Percentiles rank a stretch among this genome's conserved stretches.
These are phyloP conservation scores for Boleophthalmus pectinirostris DNA, from an alignment of 2,113 vertebrate genomes.

Conservation along the genomic window DNA sequence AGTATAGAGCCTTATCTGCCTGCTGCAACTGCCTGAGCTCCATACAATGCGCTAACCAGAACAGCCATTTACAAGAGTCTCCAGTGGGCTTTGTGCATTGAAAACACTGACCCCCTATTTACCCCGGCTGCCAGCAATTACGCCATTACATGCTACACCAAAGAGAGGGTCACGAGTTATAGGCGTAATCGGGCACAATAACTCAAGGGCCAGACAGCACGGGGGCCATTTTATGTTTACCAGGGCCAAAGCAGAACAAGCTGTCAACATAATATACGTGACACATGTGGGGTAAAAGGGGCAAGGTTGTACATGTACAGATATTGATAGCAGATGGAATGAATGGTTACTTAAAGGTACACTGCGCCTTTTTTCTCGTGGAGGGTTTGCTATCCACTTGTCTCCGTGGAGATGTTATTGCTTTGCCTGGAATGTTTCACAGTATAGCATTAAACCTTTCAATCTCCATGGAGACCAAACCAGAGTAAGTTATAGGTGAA, in stretches of 20 bases:
- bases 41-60: slow-evolving; percentile 51
- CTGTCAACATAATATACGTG: slow-evolving; percentile 28
- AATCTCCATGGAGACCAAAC: too few relatives aligned
- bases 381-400: too few relatives aligned
- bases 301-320: slow-evolving; percentile 27
- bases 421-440: too few relatives aligned
- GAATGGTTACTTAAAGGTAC: slow-evolving; percentile 20
- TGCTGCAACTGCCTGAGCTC: slow-evolving; percentile 43
- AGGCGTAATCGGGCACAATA: slow-evolving; percentile 57
- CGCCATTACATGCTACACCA: slow-evolving; percentile 52
- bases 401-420: too few relatives aligned
- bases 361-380: too few relatives aligned
- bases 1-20: slow-evolving; percentile 62
- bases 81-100: slow-evolving; percentile 63
- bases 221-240: slow-evolving; percentile 58
- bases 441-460: too few relatives aligned
- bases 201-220: slow-evolving; percentile 38
- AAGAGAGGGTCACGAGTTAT: slow-evolving; percentile 48
- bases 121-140: slow-evolving; percentile 60
- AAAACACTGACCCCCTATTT: slow-evolving; percentile 64
- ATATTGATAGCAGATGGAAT: slow-evolving; percentile 15
- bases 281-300: slow-evolving; percentile 13
- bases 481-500: too few relatives aligned
- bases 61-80: slow-evolving; percentile 28
- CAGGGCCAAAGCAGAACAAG: slow-evolving; percentile 45